Evolutionary conservation across 2,797 vertebrate species (phyloP).

Genomic region (Hippocampus kuda): DNA sequence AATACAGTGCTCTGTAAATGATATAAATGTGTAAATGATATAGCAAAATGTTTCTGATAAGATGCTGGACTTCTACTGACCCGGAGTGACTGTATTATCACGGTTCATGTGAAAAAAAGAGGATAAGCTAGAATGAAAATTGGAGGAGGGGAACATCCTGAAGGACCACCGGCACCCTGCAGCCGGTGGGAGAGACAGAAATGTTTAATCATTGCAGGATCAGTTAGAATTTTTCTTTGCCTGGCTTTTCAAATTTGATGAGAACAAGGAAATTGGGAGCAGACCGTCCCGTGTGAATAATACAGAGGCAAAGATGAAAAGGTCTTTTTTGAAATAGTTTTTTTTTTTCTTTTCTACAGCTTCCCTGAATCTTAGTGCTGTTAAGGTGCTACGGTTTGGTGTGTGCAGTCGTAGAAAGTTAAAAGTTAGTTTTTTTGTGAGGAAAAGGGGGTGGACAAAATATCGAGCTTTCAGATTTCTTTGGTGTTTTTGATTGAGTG

Average conservation of each 20-base stretch:
- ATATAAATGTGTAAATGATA: constrained; percentile 60
- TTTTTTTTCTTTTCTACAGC: constrained; percentile 14
- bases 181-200: constrained; percentile 39
- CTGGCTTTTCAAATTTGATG: constrained; percentile 41
- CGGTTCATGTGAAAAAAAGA: constrained; percentile 13
- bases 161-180: constrained; percentile 24
- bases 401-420: not conserved
- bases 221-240: constrained; percentile 43
- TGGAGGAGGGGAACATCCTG: constrained; percentile 22
- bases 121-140: constrained; percentile 3
- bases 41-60: constrained; percentile 57
- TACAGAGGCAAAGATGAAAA: constrained; percentile 25
- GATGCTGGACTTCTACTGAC: constrained; percentile 56
- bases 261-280: constrained; percentile 33
- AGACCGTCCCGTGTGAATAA: constrained; percentile 22
- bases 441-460: constrained; percentile 2
- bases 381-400: constrained; percentile 21
- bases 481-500: not conserved
- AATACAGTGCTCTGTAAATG: constrained; percentile 62
- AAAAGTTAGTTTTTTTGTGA: too few relatives aligned
- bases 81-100: constrained; percentile 29
- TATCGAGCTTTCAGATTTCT: not conserved
- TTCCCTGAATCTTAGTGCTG: constrained; percentile 29
- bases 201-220: constrained; percentile 42
- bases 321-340: constrained; percentile 30